Evolutionary conservation across 1,140 invertebrate genomes (phyloP), one percentile per base, ranked within the genome.

Genomic region (Trichonephila inaurata): DNA sequence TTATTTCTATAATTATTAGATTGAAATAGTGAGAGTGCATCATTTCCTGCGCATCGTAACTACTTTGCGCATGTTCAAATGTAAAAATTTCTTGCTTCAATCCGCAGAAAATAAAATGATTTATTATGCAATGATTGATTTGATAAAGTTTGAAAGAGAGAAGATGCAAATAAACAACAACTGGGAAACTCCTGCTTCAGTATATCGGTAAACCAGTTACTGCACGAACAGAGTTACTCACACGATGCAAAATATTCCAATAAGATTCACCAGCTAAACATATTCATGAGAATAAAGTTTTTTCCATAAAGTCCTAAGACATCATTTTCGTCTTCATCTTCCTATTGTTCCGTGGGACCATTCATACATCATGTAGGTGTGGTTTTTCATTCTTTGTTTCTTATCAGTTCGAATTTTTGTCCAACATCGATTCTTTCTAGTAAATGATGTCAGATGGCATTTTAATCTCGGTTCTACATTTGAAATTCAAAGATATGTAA

Each of bases 361-460:
- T 77, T 33, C 72, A 40, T 77, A 40, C 72, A 77, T 77, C 72
- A 77, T 40, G 28, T 18, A 72, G 72, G 72, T 77, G 28, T 77
- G 72, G 72, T 77, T 77, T 77, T 77, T 18, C 72, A 77, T 77
- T 77, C 72, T 33, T 77, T 77, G 24, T 14, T 77, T 77, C 72
- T 77, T 77, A 77, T 77, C 72, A 77, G 28, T 77, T 18, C 28
- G 72, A 77, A 77, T 77, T 77, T 72, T 77, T 33, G 72, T 77
- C 14, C 28, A 28, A 40, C 72, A 77, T 77, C 72, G 72, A 77
- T 77, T 77, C 72, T 77, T 77, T 77, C 72, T 77, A 33, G 72
- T 77, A 77, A 77, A 77, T 40, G 72, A 77, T 77, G 72, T 77
- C 28, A 77, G 72, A 77, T 77, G 72, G 72, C 72, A 77, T 77